Evolutionary conservation across 2,113 vertebrate species (phyloP).

Genomic region (Notiomystis cincta): DNA sequence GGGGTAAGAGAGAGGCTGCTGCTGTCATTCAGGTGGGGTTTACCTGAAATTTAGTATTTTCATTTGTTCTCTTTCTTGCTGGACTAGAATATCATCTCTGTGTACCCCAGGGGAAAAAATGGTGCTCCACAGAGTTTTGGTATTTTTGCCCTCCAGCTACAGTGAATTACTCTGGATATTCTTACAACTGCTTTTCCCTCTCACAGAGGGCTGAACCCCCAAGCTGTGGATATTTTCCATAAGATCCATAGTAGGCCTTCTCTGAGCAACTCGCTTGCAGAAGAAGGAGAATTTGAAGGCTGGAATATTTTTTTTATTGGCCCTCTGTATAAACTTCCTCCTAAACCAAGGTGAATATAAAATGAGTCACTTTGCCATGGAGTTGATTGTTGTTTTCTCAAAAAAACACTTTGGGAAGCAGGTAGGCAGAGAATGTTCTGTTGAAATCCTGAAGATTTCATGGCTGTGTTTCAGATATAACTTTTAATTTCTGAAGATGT

Average conservation of each 20-base stretch:
- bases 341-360: neutral
- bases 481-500: neutral
- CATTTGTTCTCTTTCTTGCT: neutral
- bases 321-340: neutral
- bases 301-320: neutral
- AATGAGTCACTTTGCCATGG: neutral
- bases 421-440: neutral
- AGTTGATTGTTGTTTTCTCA: neutral
- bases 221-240: neutral
- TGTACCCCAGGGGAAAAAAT: neutral
- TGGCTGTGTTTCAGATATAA: accelerated
- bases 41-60: neutral
- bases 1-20: neutral
- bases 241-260: neutral
- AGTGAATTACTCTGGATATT: neutral
- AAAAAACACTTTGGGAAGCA: neutral
- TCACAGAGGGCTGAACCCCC: neutral
- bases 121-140: neutral
- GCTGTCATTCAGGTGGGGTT: neutral
- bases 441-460: neutral
- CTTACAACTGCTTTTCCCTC: neutral
- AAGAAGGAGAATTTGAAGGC: neutral
- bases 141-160: neutral
- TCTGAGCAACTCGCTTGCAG: neutral
- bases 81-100: neutral